Base-by-base conservation (phyloP, 2,113 vertebrate species). In the Dasypus novemcinctus region DNA sequence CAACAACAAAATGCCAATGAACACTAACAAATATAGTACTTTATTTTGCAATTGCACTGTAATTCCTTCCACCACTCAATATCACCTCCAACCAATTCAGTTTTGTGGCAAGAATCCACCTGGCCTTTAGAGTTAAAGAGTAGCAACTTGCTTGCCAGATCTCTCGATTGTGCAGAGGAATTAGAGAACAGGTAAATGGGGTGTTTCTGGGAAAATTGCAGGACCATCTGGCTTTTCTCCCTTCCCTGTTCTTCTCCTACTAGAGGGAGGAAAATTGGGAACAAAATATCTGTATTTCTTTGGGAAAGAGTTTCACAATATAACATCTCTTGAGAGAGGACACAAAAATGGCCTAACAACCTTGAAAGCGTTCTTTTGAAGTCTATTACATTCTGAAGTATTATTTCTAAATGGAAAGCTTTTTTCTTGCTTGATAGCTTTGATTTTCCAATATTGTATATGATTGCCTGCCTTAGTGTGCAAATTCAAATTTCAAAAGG, bases 401-500 rank as follows among this genome's bases (percentile, higher is more conserved):
- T 94, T 88, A 91, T 95, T 96, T 95, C 82, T 85, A 83, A 95
- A 74, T 79, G 76, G 81, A 92, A 93, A 95, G 81, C 2, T 71
- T 96, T 94, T 96, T 91, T 61, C 87, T 92, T 94, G 36, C 68
- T 86, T 79, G 80, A 95, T 97, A 95, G 78, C 78, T 97, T 96
- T 96, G 81, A 96, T 95, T 97, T 97, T 95, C 36, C 78, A 91
- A 92, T 95, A 90, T 91, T 94, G 43, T 78, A 92, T 96, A 87
- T 95, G 95, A 93, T 95, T 90, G 20, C 88, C 46, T 93, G 68
- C 9, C 72, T 96, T 95, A 87, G 49, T 85, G 95, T 75, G 41
- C 25, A 96, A 96, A 97, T 95, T 92, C 87, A 95, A 90, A 97
- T 92, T 96, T 90, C 61, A 95, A 91, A 96, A 95, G 43, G 15